phyloP scores from a whole-genome alignment of 2,797 vertebrate species.

The Cossypha niveicapilla region DNA sequence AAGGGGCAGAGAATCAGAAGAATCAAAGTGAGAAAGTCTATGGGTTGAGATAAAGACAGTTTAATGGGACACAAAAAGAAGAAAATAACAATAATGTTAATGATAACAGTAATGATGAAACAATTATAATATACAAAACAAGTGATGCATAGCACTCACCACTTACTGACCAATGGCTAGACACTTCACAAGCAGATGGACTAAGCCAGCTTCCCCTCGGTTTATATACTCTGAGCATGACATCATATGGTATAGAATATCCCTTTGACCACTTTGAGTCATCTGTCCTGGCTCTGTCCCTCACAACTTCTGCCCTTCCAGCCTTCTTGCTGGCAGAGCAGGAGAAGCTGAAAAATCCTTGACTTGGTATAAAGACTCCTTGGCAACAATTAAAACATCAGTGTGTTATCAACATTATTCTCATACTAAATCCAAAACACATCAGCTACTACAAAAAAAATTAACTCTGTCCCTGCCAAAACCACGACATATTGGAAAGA shows the following conservation, averaged over 20 bases:
- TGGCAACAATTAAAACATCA: background rate
- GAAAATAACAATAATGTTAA: background rate
- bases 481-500: background rate
- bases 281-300: background rate
- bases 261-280: background rate
- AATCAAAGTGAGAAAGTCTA: background rate
- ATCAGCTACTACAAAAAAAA: background rate
- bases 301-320: background rate
- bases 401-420: background rate
- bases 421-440: background rate
- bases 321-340: background rate
- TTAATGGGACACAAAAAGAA: background rate
- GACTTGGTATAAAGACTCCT: background rate
- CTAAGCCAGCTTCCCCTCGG: background rate
- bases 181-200: background rate
- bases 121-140: background rate
- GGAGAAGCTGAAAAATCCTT: background rate
- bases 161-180: fast-evolving
- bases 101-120: background rate
- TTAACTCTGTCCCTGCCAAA: background rate
- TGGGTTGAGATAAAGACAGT: background rate
- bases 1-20: background rate
- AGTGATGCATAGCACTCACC: background rate
- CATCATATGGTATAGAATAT: background rate
- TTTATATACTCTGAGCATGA: background rate